Evolutionary conservation across 2,888 invertebrate species (phyloP).

Genomic region (Taenaris catops): DNA sequence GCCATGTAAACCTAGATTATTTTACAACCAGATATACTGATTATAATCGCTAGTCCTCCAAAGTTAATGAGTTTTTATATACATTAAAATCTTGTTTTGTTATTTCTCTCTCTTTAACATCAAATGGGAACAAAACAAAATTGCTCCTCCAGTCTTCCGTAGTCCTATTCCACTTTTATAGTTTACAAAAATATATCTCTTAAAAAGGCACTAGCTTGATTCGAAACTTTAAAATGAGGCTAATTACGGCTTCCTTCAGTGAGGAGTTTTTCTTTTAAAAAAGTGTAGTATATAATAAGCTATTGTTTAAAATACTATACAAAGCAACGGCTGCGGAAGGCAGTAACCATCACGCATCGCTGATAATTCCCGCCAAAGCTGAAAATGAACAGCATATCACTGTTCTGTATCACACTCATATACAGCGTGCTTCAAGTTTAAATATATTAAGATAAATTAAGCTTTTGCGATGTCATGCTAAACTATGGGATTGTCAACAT

Average conservation of each 20-base stretch:
- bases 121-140: constrained; percentile 4
- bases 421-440: constrained; percentile 23
- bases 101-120: background rate
- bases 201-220: constrained; percentile 11
- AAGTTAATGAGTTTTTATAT: too few species aligned
- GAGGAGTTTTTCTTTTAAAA: constrained; percentile 25
- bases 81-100: too few species aligned
- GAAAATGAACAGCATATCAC: constrained; percentile 58
- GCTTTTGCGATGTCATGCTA: too few species aligned
- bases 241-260: constrained; percentile 25
- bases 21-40: too few species aligned
- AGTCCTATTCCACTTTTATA: constrained; percentile 8
- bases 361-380: constrained; percentile 45
- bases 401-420: constrained; percentile 29
- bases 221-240: constrained; percentile 24
- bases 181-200: constrained; percentile 5
- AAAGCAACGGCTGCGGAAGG: constrained; percentile 23
- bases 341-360: constrained; percentile 42
- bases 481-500: too few species aligned
- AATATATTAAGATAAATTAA: too few species aligned
- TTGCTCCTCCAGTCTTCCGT: background rate
- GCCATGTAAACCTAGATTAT: too few species aligned
- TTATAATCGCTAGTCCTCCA: too few species aligned
- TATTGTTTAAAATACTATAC: constrained; percentile 24
- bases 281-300: constrained; percentile 23